Conservation (phyloP, 2,797 vertebrate species). For the Pipistrellus nathusii region DNA sequence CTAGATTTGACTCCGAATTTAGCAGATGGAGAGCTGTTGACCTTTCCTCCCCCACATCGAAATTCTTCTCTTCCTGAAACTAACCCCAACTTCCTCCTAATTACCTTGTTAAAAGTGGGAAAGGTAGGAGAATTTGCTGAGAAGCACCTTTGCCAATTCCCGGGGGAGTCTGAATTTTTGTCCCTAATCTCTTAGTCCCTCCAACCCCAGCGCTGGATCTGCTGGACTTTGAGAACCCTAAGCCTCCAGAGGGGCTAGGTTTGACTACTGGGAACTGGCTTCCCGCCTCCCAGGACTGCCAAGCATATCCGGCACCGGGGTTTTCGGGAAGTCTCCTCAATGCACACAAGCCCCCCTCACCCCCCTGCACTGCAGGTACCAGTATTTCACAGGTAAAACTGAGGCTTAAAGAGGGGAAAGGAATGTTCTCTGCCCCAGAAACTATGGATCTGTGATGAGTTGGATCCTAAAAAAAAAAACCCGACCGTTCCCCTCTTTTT, state of each 20-base stretch:
- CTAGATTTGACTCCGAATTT: not conserved
- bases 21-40: not conserved
- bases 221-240: not conserved
- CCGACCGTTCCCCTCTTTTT: not conserved
- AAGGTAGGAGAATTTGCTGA: not conserved
- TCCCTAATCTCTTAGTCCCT: not conserved
- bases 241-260: not conserved
- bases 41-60: not conserved
- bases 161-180: not conserved
- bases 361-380: not conserved
- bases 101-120: not conserved
- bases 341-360: not conserved
- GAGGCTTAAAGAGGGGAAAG: not conserved
- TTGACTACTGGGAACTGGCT: slow-evolving; percentile 1
- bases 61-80: not conserved
- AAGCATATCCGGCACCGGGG: not conserved
- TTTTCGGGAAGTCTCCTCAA: not conserved
- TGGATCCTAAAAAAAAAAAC: not conserved
- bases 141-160: slow-evolving; percentile 47
- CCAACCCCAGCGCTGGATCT: not conserved
- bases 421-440: not conserved
- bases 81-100: slow-evolving; percentile 8
- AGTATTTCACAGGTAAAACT: not conserved
- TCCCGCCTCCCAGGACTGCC: not conserved
- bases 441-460: not conserved